Evolutionary conservation across 2,888 invertebrate species (phyloP), one percentile per base, ranked within the genome.

Genomic region (Ferdinandea cuprea): DNA sequence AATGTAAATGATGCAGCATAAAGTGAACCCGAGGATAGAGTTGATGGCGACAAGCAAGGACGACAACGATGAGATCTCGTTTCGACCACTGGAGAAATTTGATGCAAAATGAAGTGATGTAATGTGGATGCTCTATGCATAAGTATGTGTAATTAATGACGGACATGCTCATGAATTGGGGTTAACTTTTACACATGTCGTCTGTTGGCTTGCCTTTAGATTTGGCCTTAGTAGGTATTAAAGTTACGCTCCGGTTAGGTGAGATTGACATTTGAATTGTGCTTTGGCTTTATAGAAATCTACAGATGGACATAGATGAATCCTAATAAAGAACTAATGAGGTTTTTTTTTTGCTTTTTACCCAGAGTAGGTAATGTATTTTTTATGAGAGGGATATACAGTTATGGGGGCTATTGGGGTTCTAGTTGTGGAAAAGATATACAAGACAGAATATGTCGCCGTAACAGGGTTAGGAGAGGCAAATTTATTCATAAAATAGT

Each of bases 11-110:
- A 72, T 50, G 21, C 35, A 66, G 59, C 56, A 40, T 40, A 40
- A 7, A 32, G 66, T 11, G 52, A 37, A 32, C 17, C 58, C 11
- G 21, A 17, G 35, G 40, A 37, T 15, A 25, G 59, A 21, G 32
- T n/a, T n/a, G n/a, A 37, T 50, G 65, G 35, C 61, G 46, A 50
- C 65, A 52, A 48, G 52, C 65, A 52, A 48, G 52, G 52, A 65
- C 58, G 58, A 71, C 56, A 30, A 59, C 32, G 79, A 79, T 65
- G 73, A 61, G 73, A 79, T 69, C 76, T 76, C 81, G 76, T 65
- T 76, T 81, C 52, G 42, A 58, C 65, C 80, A 71, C 81, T 66
- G 32, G 71, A 71, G 77, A 77, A 66, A 81, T 81, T 81, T 72
- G 71, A 61, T 71, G 44, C 50, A 81, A 77, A 77, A 61, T 61